Evolutionary conservation across 2,888 invertebrate species (phyloP).

Genomic region (Polymixis lichenea): DNA sequence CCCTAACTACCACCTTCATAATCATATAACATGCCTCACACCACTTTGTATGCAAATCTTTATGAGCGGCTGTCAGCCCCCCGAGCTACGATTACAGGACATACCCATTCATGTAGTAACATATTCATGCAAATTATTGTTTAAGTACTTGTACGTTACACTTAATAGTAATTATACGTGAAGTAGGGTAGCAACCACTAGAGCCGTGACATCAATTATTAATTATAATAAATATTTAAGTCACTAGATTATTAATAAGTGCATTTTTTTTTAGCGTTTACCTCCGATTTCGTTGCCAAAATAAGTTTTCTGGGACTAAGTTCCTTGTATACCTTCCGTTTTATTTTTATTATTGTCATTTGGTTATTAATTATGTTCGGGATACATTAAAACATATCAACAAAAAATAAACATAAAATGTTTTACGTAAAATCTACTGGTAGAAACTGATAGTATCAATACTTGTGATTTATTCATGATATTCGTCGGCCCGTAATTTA

Average conservation of each 20-base stretch:
- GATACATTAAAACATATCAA: background rate
- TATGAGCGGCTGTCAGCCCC: constrained; percentile 35
- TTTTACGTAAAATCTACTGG: background rate
- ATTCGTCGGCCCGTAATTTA: no score
- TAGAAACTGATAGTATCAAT: no score
- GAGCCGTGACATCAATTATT: background rate
- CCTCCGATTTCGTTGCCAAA: background rate
- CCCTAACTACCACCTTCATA: no score
- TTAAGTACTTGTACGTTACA: constrained; percentile 5
- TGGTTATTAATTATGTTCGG: background rate
- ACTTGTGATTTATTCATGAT: background rate
- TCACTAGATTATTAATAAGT: background rate
- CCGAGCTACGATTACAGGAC: constrained; percentile 41
- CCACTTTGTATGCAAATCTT: constrained; percentile 55
- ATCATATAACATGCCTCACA: constrained; percentile 10
- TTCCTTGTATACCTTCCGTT: background rate
- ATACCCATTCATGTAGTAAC: constrained; percentile 31
- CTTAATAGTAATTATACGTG: constrained; percentile 7
- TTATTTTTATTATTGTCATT: background rate
- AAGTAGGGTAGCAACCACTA: constrained; percentile 6
- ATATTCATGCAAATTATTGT: constrained; percentile 57
- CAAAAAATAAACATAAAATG: no score
- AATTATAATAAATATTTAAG: background rate
- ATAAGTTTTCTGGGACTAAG: background rate
- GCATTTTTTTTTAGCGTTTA: background rate